A percentile compares a stretch with the other conserved stretches of the same genome.
Evolutionary conservation across 2,888 invertebrate species (phyloP).

Genomic region (Yponomeuta malinellus): DNA sequence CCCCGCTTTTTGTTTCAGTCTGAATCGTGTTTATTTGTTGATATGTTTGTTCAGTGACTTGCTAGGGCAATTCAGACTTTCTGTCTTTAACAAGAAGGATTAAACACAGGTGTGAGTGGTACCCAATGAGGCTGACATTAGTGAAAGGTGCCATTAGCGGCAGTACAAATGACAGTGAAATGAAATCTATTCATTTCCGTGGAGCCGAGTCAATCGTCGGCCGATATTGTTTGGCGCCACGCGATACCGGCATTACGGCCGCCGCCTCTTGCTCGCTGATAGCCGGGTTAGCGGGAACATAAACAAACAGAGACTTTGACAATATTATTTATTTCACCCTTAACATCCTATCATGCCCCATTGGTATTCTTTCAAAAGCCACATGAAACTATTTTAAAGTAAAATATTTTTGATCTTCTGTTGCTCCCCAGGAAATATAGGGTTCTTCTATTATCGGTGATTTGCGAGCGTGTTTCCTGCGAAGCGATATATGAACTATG

Average conservation of each 20-base stretch:
- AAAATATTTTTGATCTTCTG: no score
- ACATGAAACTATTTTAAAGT: no score
- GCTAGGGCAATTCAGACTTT: not conserved
- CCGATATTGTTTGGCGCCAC: conserved; percentile 69
- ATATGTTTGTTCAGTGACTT: conserved; percentile 3
- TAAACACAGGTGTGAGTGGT: not conserved
- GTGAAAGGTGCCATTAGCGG: conserved; percentile 61
- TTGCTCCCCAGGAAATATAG: no score
- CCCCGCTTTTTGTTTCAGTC: conserved; percentile 17
- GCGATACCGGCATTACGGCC: conserved; percentile 64
- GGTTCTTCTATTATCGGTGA: no score
- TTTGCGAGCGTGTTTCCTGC: no score
- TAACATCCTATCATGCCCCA: not conserved
- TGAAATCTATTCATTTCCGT: conserved; percentile 76
- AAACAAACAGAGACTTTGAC: conserved; percentile 2
- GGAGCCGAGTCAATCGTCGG: conserved; percentile 65
- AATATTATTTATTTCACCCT: not conserved
- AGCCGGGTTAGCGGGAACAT: not conserved
- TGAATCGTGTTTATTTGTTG: conserved; percentile 9
- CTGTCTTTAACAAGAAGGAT: not conserved
- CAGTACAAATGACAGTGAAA: conserved; percentile 72
- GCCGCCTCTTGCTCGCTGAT: conserved; percentile 2
- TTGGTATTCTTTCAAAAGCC: not conserved
- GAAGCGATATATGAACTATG: no score
- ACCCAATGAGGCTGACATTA: conserved; percentile 38